Conservation (phyloP, 2,113 vertebrate genomes). For the Hiodon alosoides region DNA sequence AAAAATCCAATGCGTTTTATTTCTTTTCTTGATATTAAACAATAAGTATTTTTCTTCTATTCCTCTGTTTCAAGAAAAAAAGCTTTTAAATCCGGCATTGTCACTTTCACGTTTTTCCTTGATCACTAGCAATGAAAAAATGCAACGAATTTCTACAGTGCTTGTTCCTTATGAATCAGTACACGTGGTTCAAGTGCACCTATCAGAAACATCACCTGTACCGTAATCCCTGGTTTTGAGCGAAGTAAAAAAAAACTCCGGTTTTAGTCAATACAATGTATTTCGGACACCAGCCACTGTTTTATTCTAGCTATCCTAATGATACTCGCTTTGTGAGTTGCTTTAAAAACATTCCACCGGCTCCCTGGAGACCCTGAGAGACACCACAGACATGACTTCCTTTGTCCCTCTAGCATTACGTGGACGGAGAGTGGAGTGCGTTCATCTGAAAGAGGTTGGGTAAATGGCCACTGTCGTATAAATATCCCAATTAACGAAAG, state of each 20-base stretch:
- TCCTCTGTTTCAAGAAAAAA: neutral
- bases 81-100: conserved; percentile 14
- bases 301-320: neutral
- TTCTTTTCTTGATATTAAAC: neutral
- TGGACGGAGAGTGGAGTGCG: too few species aligned
- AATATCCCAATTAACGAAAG: too few species aligned
- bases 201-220: conserved; percentile 48
- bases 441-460: too few species aligned
- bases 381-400: too few species aligned
- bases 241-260: conserved; percentile 5
- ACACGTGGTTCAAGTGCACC: conserved; percentile 51
- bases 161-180: conserved; percentile 51
- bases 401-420: too few species aligned
- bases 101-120: conserved; percentile 22
- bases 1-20: neutral
- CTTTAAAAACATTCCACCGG: too few species aligned
- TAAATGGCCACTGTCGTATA: too few species aligned
- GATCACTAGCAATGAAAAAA: conserved; percentile 22
- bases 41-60: neutral
- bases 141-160: conserved; percentile 36
- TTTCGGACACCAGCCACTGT: neutral
- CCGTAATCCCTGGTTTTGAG: conserved; percentile 30
- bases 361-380: too few species aligned
- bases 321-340: too few species aligned
- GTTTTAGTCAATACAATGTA: neutral